These are phyloP conservation scores for Drosophila insularis DNA, from an alignment of 1,140 invertebrate species.

Conservation along the genomic window DNA sequence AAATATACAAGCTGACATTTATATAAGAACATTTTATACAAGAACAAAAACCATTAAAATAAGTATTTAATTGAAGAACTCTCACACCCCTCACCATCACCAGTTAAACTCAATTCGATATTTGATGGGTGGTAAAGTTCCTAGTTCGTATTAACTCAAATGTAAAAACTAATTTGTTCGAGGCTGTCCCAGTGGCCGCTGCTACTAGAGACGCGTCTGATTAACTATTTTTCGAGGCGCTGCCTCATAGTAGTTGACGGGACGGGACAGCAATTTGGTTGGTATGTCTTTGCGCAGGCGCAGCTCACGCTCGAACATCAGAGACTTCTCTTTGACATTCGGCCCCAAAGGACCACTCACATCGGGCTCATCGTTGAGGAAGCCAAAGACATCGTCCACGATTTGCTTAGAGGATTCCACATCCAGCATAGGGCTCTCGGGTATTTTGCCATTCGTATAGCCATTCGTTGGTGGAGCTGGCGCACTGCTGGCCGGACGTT, in stretches of 20 bases:
- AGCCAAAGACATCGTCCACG: conserved; percentile 83
- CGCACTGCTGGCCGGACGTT: conserved; percentile 33
- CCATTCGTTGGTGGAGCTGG: conserved; percentile 12
- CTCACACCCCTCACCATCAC: background rate
- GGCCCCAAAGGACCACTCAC: conserved; percentile 69
- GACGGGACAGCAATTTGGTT: conserved; percentile 77
- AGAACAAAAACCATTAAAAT: conserved; percentile 16
- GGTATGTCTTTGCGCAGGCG: conserved; percentile 71
- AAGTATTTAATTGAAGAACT: background rate
- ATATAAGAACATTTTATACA: background rate
- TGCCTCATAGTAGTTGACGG: conserved; percentile 81
- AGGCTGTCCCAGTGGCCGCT: conserved; percentile 36
- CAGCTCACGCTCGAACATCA: conserved; percentile 75
- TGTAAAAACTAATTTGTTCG: conserved; percentile 53
- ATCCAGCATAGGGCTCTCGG: conserved; percentile 52
- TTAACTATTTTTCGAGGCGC: conserved; percentile 67
- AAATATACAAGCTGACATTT: conserved; percentile 49
- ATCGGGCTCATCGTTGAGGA: conserved; percentile 83
- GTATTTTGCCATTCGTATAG: background rate
- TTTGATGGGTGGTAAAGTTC: background rate
- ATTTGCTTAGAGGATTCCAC: conserved; percentile 84
- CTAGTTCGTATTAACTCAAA: conserved; percentile 24
- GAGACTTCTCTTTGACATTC: conserved; percentile 81
- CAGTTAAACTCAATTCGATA: background rate
- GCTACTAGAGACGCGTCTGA: conserved; percentile 74